Base-by-base conservation (phyloP, 2,113 vertebrate genomes). In the Colossoma macropomum region DNA sequence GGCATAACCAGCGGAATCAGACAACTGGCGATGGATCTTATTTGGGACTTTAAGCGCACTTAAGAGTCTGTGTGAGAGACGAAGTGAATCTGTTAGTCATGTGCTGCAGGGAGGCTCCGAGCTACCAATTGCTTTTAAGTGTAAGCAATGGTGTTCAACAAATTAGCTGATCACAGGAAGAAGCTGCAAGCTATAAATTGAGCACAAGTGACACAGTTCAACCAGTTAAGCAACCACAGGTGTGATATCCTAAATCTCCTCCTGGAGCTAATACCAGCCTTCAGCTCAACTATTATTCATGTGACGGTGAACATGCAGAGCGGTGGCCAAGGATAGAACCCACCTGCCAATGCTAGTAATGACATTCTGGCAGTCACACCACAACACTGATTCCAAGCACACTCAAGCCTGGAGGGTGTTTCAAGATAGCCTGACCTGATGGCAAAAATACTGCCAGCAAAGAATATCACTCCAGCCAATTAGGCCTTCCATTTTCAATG, bases 371-470 rank as follows among this genome's bases (percentile, higher is more conserved):
- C 80, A 77, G 60, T 52, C 74, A 78, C 66, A 54, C 75, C 75
- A 84, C 82, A 78, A 78, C 62, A 72, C 76, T 81, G 60, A 78
- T 63, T 85, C 34, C 50, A 75, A 78, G 80, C 69, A 69, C 63
- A 79, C 21, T 66, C 70, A 65, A 65, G 77, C 75, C 75, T 86
- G 66, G 30, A 75, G 70, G 84, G 75, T 66, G 45, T 74, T 82
- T 82, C 75, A 79, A 79, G 72, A 86, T 79, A 79, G 65, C 74
- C 80, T 85, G 84, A 82, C 74, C 75, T 78, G 75, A 77, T 85
- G 80, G 69, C 48, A 79, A 82, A 78, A 78, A 82, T 76, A 81
- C 75, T 84, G 75, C 66, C 66, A 63, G 66, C 13, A 4, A 71
- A 71, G 34, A 84, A 32, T 54, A 75, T 75, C 34, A 59, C 56